A percentile compares a stretch with the other conserved stretches of the same genome.
These are phyloP conservation scores for Drosophila jambulina DNA, from an alignment of 1,140 invertebrate species.

Conservation along the genomic window DNA sequence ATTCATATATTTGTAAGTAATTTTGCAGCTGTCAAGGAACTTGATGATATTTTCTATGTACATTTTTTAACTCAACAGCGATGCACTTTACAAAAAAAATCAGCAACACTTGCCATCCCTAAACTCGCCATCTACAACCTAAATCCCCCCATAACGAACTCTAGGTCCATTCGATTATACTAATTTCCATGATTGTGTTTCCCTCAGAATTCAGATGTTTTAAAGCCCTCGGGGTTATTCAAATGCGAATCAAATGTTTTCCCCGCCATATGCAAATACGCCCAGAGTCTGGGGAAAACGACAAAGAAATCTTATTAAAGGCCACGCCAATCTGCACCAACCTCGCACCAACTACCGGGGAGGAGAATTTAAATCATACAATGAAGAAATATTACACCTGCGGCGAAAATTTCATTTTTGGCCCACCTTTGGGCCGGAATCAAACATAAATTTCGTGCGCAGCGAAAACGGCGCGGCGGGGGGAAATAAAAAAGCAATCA, in stretches of 20 bases:
- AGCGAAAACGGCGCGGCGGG: neutral
- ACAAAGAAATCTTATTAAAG: conserved; percentile 78
- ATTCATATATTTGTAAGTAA: no score
- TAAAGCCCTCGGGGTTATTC: conserved; percentile 24
- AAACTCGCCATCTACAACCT: neutral
- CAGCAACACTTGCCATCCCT: neutral
- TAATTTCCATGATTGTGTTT: conserved; percentile 11
- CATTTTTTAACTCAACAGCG: neutral
- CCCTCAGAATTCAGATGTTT: conserved; percentile 17
- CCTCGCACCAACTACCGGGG: conserved; percentile 27
- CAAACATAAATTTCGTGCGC: conserved; percentile 62
- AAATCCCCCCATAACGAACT: neutral
- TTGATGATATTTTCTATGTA: no score
- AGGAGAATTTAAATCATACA: conserved; percentile 68
- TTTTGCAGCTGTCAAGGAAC: no score
- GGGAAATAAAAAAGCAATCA: conserved; percentile 75
- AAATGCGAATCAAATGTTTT: conserved; percentile 31
- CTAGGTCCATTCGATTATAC: conserved; percentile 3
- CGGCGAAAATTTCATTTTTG: conserved; percentile 68
- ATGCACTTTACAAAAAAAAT: neutral
- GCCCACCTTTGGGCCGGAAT: conserved; percentile 35
- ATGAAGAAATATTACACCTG: conserved; percentile 77
- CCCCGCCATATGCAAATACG: conserved; percentile 53
- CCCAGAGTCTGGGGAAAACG: conserved; percentile 49
- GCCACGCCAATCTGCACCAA: conserved; percentile 14